phyloP scores from a whole-genome alignment of 2,797 vertebrate species.

The Dromococcyx pavoninus region DNA sequence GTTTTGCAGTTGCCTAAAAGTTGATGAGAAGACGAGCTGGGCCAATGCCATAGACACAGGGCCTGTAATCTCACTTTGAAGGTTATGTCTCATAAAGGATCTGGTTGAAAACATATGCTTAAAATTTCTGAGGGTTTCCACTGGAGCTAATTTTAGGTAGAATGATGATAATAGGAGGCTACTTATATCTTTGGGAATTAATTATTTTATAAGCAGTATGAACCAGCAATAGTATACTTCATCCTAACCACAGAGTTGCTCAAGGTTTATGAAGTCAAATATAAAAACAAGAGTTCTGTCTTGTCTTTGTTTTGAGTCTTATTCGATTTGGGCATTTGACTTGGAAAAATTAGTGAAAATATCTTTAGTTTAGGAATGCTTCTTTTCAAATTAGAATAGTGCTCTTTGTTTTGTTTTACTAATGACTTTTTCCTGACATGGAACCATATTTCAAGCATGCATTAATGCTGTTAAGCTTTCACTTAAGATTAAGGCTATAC shows the following conservation, averaged over 20 bases:
- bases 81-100: neutral
- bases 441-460: neutral
- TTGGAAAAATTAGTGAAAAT: neutral
- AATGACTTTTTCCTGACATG: neutral
- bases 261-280: neutral
- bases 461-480: neutral
- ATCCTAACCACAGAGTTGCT: neutral
- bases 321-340: neutral
- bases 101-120: neutral
- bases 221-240: neutral
- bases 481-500: neutral
- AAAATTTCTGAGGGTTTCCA: neutral
- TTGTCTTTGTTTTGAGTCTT: neutral
- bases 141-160: neutral
- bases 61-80: neutral
- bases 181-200: neutral
- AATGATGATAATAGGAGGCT: neutral
- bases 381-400: neutral
- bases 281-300: neutral
- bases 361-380: neutral
- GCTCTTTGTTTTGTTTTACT: neutral
- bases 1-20: neutral
- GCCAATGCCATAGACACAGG: neutral
- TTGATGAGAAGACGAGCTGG: neutral
- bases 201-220: neutral